Evolutionary conservation across 2,888 invertebrate genomes (phyloP).

Genomic region (Sycophila texana): DNA sequence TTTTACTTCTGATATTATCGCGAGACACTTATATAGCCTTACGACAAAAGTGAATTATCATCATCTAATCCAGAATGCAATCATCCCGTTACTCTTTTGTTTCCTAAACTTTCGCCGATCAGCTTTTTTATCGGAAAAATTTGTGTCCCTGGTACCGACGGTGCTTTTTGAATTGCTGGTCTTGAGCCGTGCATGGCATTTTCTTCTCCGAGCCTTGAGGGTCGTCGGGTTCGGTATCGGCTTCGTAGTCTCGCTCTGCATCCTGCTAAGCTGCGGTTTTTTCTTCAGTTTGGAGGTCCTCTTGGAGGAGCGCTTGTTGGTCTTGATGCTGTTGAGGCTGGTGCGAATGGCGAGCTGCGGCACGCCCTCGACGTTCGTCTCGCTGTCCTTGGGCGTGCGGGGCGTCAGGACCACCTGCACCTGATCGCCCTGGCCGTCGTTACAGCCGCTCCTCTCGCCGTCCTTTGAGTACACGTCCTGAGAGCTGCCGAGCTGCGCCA

Average conservation of each 20-base stretch:
- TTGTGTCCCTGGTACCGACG: slow-evolving; percentile 62
- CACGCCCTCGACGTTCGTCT: neutral
- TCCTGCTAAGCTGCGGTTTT: neutral
- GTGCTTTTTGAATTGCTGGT: slow-evolving; percentile 67
- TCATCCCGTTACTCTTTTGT: slow-evolving; percentile 43
- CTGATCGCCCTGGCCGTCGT: neutral
- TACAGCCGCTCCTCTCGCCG: neutral
- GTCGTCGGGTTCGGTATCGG: slow-evolving; percentile 8
- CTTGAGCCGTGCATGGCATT: slow-evolving; percentile 63
- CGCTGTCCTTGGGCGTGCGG: neutral
- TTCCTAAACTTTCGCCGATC: slow-evolving; percentile 39
- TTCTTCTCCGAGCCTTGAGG: slow-evolving; percentile 60
- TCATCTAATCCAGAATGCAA: neutral
- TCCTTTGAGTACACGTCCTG: slow-evolving; percentile 28
- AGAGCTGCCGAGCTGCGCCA: neutral
- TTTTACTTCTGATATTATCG: too few relatives aligned
- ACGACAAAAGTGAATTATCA: too few relatives aligned
- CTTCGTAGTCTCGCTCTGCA: neutral
- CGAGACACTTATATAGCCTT: too few relatives aligned
- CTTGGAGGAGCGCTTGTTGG: slow-evolving; percentile 15
- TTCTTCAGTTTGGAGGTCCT: slow-evolving; percentile 16
- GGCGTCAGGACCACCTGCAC: slow-evolving; percentile 34
- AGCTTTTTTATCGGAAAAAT: slow-evolving; percentile 38
- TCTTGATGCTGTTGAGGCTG: slow-evolving; percentile 34
- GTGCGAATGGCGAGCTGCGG: slow-evolving; percentile 18